These are phyloP conservation scores for Atrina japonica DNA, from an alignment of 2,888 invertebrate species.

Conservation along the genomic window DNA sequence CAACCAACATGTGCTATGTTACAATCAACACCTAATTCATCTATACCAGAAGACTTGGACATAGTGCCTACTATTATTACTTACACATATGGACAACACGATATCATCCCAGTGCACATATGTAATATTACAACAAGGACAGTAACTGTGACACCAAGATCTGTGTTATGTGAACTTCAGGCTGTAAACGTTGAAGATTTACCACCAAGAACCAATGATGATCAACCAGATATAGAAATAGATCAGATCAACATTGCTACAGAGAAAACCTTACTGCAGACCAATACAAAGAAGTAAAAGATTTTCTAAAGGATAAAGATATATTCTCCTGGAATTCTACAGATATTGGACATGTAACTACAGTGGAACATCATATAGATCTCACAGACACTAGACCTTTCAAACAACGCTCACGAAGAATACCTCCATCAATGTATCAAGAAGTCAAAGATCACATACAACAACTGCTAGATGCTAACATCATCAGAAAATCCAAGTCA, in stretches of 20 bases:
- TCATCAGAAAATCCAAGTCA: constrained; percentile 6
- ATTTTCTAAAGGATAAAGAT: too few relatives aligned
- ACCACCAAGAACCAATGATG: not conserved
- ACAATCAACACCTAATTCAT: not conserved
- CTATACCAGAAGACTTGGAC: not conserved
- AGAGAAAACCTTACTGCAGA: too few relatives aligned
- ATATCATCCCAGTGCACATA: not conserved
- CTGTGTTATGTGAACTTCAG: constrained; percentile 7
- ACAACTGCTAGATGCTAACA: constrained; percentile 6
- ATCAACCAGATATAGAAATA: not conserved
- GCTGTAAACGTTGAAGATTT: constrained; percentile 10
- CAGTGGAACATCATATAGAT: not conserved
- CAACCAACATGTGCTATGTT: not conserved
- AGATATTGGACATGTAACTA: too few relatives aligned
- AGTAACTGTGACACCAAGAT: constrained; percentile 8
- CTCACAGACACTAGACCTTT: not conserved
- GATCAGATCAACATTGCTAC: too few relatives aligned
- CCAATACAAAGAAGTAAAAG: too few relatives aligned
- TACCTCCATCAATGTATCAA: constrained; percentile 10
- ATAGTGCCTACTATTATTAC: constrained; percentile 2
- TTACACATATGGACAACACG: constrained; percentile 7
- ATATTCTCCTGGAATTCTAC: too few relatives aligned
- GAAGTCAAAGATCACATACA: constrained; percentile 1
- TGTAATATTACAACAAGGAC: constrained; percentile 16
- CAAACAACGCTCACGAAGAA: constrained; percentile 1